Evolutionary conservation across 1,140 invertebrate genomes (phyloP), one percentile per base, ranked within the genome.

Genomic region (Meloidogyne hapla): DNA sequence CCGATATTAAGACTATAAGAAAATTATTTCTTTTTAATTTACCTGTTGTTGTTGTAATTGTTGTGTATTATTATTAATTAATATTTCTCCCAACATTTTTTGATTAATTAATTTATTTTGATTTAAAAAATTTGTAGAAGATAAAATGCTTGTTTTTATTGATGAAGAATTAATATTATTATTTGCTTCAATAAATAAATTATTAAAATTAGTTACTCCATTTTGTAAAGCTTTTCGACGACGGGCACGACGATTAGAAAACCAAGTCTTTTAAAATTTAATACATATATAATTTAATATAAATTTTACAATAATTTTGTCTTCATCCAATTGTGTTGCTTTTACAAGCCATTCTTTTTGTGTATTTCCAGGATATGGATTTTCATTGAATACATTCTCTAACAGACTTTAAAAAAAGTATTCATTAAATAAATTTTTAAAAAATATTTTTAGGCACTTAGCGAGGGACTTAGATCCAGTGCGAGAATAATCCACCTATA

Each of bases 291-390:
- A 69, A 69, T 8, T 28, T 70, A 48, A 23, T 18, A n/a, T 21
- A 48, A 62, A 21, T 15, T 40, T 23, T 63, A 76, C 75, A 74
- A 76, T 76, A 25, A 76, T 76, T 63, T 76, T 76, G 69, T 76
- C 75, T 28, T 76, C 75, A 65, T 76, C 75, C 69, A 76, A 64
- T 56, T 40, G 21, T 6, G 75, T 76, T 26, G 26, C 10, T 61
- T 23, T 33, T 28, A 76, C 68, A 25, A 76, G 56, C 69, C 67
- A 69, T 42, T 76, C 75, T 48, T 70, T 71, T 65, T 76, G 67
- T 33, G 25, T 40, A 13, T 18, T 28, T n/a, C 12, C 38, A 23
- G 75, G 75, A 48, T 76, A 76, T 10, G 48, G 48, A 63, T 64
- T 73, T 28, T 64, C 21, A 26, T 25, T 38, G 25, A 73, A 73